Evolutionary conservation across 2,888 invertebrate species (phyloP).

Genomic region (Geotrupes spiniger): DNA sequence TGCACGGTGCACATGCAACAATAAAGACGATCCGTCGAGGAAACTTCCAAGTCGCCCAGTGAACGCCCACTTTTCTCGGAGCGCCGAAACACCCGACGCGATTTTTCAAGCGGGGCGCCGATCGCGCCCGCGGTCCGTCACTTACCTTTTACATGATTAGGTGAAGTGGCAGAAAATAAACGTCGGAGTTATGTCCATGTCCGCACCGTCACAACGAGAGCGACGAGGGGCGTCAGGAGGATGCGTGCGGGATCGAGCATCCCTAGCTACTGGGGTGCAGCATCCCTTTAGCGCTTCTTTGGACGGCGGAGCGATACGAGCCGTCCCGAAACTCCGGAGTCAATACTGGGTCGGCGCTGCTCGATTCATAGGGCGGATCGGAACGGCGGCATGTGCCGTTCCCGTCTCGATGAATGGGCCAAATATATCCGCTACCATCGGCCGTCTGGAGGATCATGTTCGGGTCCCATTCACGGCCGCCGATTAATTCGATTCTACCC

Average conservation of each 20-base stretch:
- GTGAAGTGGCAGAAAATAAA: constrained; percentile 19
- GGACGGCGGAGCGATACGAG: constrained; percentile 39
- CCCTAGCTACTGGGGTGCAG: constrained; percentile 47
- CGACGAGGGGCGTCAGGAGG: constrained; percentile 18
- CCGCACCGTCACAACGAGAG: constrained; percentile 30
- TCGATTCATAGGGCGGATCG: constrained; percentile 39
- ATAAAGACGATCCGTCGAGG: no score
- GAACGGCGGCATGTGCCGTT: constrained; percentile 13
- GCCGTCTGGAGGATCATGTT: not conserved
- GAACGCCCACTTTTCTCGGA: constrained; percentile 38
- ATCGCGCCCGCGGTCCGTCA: no score
- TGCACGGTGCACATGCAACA: no score
- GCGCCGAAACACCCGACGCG: not conserved
- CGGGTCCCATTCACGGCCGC: not conserved
- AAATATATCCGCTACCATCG: constrained; percentile 4
- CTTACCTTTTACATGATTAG: constrained; percentile 40
- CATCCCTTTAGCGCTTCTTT: constrained; percentile 43
- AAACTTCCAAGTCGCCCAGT: constrained; percentile 13
- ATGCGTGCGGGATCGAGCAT: constrained; percentile 37
- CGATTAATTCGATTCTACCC: not conserved
- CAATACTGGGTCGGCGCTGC: constrained; percentile 44
- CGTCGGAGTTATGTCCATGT: constrained; percentile 23
- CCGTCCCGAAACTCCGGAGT: constrained; percentile 42
- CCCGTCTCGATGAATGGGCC: constrained; percentile 13
- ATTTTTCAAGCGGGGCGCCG: no score